Evolutionary conservation across 2,797 vertebrate genomes (phyloP).

Genomic region (Ctenochaetus hawaiiensis): DNA sequence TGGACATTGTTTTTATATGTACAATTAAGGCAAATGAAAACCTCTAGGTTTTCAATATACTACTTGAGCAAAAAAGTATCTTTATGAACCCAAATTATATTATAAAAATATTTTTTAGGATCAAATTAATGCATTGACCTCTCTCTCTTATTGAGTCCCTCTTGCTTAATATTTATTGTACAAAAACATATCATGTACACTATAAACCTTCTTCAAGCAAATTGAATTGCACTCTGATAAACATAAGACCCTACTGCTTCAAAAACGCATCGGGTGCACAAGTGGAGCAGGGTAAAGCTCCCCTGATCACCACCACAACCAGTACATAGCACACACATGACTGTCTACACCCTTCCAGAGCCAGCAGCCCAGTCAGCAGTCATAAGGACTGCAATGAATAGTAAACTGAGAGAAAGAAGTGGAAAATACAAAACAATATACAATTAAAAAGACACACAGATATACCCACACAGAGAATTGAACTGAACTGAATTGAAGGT

Average conservation of each 20-base stretch:
- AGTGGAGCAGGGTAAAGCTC: background rate
- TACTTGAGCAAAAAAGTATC: background rate
- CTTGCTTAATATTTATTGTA: background rate
- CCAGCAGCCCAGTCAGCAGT: background rate
- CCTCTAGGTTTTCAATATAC: background rate
- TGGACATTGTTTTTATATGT: background rate
- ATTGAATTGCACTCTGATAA: background rate
- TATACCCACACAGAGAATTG: background rate
- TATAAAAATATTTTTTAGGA: background rate
- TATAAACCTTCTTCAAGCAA: constrained; percentile 8
- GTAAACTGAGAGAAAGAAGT: constrained; percentile 15
- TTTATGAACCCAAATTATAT: background rate
- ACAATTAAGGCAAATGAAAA: background rate
- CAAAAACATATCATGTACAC: background rate
- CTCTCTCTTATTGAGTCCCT: background rate
- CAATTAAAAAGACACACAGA: background rate
- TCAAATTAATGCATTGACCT: background rate
- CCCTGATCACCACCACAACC: background rate
- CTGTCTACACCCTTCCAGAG: background rate
- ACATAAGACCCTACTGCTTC: constrained; percentile 8
- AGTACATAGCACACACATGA: background rate
- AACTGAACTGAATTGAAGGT: constrained; percentile 1
- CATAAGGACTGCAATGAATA: background rate
- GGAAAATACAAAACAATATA: constrained; percentile 37
- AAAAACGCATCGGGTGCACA: background rate